These are phyloP conservation scores for Neodiprion fabricii DNA, from an alignment of 1,140 invertebrate species.

Conservation along the genomic window DNA sequence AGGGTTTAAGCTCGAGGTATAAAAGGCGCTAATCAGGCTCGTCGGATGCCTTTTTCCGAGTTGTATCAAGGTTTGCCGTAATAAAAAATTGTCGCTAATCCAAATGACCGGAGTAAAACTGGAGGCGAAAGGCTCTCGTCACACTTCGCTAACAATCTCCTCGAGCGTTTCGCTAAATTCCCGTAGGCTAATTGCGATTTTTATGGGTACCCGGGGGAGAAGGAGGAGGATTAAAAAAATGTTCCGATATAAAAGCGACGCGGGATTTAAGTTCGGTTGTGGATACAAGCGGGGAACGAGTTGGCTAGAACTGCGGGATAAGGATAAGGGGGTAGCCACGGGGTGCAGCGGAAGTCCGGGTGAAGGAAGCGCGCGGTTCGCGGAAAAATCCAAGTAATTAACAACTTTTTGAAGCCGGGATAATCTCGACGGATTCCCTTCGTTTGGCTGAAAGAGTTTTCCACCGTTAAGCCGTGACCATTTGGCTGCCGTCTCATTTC, in stretches of 20 bases:
- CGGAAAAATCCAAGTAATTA: conserved; percentile 62
- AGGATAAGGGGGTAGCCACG: neutral
- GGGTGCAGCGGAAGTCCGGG: neutral
- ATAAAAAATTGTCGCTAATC: neutral
- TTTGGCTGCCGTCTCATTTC: conserved; percentile 50
- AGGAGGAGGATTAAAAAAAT: neutral
- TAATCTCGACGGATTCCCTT: conserved; percentile 63
- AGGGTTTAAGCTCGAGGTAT: no score
- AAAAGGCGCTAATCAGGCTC: no score
- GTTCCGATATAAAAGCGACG: neutral
- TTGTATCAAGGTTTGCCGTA: no score
- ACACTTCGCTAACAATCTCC: neutral
- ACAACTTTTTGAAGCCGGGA: conserved; percentile 63
- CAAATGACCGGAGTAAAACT: neutral
- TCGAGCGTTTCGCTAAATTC: no score
- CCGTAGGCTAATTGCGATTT: conserved; percentile 1
- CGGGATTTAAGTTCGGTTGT: neutral
- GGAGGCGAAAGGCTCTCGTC: neutral
- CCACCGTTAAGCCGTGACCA: conserved; percentile 59
- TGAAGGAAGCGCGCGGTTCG: conserved; percentile 29
- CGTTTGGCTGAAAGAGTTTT: conserved; percentile 62
- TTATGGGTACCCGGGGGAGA: neutral
- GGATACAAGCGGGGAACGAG: neutral
- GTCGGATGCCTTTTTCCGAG: no score
- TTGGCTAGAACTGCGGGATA: neutral